Evolutionary conservation across 2,888 invertebrate genomes (phyloP).

Genomic region (Entomobrya proxima): DNA sequence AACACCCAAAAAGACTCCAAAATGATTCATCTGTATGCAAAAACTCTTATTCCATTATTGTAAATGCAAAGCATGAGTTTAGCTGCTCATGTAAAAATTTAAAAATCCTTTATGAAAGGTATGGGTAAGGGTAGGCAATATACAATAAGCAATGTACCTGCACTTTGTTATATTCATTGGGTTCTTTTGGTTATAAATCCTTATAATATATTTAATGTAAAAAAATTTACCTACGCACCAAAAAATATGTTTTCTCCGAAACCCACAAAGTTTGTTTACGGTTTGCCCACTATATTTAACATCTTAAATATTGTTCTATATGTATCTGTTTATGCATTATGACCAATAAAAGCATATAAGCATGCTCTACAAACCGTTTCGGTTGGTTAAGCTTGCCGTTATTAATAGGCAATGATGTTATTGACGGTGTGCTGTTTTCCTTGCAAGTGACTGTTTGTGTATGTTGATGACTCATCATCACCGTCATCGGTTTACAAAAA

Average conservation of each 20-base stretch:
- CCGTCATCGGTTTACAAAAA: not conserved
- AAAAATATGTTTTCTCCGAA: not conserved
- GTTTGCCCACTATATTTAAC: not conserved
- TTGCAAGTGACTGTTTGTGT: slow-evolving; percentile 29
- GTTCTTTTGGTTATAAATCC: too few species aligned
- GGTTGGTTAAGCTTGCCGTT: slow-evolving; percentile 19
- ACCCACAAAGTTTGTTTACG: not conserved
- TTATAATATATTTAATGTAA: not conserved
- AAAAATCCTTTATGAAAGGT: too few species aligned
- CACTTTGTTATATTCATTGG: too few species aligned
- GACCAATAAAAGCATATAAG: not conserved
- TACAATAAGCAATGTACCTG: too few species aligned
- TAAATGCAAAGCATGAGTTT: too few species aligned
- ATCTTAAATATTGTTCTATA: too few species aligned
- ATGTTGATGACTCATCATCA: slow-evolving; percentile 53
- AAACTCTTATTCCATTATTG: too few species aligned
- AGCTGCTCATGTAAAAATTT: too few species aligned
- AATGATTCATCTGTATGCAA: too few species aligned
- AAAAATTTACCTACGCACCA: not conserved
- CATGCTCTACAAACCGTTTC: not conserved
- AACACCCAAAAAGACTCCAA: too few species aligned
- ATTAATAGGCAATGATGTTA: slow-evolving; percentile 55
- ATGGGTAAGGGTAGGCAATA: too few species aligned
- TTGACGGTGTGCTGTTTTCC: slow-evolving; percentile 4
- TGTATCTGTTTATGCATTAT: not conserved